Conservation (phyloP, 1,140 invertebrate genomes). For the Achroia grisella region DNA sequence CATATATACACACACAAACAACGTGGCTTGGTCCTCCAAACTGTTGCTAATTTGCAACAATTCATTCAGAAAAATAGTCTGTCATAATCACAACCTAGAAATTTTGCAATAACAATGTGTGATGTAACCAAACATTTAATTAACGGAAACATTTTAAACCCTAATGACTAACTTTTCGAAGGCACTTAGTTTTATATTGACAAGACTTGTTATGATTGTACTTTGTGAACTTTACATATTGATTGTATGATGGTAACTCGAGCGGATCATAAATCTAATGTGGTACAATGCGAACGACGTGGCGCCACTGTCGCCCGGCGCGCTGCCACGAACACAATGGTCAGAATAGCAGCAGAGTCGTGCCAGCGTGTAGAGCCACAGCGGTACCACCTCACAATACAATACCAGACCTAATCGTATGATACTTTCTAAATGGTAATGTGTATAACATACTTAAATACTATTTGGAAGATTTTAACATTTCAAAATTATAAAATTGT, state of each 20-base stretch:
- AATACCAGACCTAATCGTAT: slow-evolving; percentile 33
- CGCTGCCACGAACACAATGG: background rate
- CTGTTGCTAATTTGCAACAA: background rate
- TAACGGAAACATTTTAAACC: slow-evolving; percentile 50
- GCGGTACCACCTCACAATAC: background rate
- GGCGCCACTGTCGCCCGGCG: slow-evolving; percentile 10
- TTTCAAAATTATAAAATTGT: slow-evolving; percentile 37
- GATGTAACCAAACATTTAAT: slow-evolving; percentile 19
- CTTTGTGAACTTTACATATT: slow-evolving; percentile 63
- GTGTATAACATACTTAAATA: slow-evolving; percentile 60
- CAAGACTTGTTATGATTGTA: slow-evolving; percentile 61
- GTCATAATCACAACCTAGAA: slow-evolving; percentile 50
- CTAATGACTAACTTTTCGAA: slow-evolving; percentile 69
- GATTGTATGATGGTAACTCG: slow-evolving; percentile 71
- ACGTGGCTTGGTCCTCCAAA: background rate
- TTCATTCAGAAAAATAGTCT: background rate
- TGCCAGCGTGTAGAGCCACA: too few species aligned
- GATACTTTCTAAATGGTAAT: slow-evolving; percentile 67
- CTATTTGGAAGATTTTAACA: slow-evolving; percentile 62
- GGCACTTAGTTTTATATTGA: slow-evolving; percentile 67
- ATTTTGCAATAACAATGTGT: slow-evolving; percentile 32
- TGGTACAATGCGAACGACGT: slow-evolving; percentile 18
- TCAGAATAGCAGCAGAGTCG: background rate
- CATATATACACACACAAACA: background rate
- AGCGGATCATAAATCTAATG: slow-evolving; percentile 39